Evolutionary conservation across 1,140 invertebrate genomes (phyloP).

Genomic region (Drosophila ohnishii): DNA sequence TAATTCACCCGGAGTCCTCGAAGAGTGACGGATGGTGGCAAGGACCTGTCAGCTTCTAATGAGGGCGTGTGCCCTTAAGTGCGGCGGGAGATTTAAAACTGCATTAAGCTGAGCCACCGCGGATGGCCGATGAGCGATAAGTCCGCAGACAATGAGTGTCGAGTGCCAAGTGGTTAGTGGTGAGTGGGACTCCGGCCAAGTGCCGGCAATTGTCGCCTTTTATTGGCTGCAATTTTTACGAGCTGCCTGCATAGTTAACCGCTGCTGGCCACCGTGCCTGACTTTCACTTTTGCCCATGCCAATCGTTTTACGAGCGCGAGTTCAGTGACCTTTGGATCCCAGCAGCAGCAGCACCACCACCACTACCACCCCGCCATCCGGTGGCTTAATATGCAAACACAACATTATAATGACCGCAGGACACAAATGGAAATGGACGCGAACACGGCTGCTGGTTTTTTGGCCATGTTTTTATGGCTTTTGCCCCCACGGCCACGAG

Average conservation of each 20-base stretch:
- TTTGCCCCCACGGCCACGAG: slow-evolving; percentile 53
- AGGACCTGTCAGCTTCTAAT: slow-evolving; percentile 34
- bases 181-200: slow-evolving; percentile 13
- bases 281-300: slow-evolving; percentile 62
- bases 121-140: slow-evolving; percentile 51
- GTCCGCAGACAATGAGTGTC: slow-evolving; percentile 25
- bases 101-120: slow-evolving; percentile 45
- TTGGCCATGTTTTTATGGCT: slow-evolving; percentile 68
- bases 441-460: slow-evolving; percentile 35
- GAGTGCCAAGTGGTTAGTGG: slow-evolving; percentile 30
- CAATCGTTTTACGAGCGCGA: slow-evolving; percentile 69
- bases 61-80: slow-evolving; percentile 44
- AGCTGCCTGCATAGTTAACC: slow-evolving; percentile 63
- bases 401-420: slow-evolving; percentile 74
- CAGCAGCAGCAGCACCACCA: not conserved
- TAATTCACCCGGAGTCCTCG: slow-evolving; percentile 28
- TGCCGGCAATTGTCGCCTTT: slow-evolving; percentile 59
- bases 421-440: slow-evolving; percentile 66
- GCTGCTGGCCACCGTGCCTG: slow-evolving; percentile 30
- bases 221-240: slow-evolving; percentile 76
- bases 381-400: slow-evolving; percentile 66
- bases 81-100: slow-evolving; percentile 51
- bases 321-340: slow-evolving; percentile 56
- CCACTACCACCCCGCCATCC: slow-evolving; percentile 16
- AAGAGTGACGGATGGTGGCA: slow-evolving; percentile 50